Base-by-base conservation (phyloP, 2,888 invertebrate species). In the Archips xylosteana region DNA sequence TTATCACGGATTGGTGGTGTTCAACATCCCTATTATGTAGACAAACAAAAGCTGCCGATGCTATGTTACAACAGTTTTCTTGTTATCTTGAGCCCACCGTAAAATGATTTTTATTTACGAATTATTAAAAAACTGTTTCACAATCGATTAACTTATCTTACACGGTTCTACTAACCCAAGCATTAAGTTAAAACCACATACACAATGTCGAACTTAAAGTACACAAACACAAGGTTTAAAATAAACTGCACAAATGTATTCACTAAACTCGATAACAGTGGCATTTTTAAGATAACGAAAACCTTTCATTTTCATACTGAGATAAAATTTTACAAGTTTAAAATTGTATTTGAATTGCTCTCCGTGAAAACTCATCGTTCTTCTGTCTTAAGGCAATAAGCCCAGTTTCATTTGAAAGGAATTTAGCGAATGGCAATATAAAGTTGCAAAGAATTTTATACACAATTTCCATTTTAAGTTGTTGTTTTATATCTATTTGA, bases 201-300 rank as follows among this genome's bases (percentile, higher is more conserved):
- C 2, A 36, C 3, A 54, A 62, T 62, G 67, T n/a, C 3, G 15
- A 47, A 54, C 13, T 23, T 65, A 59, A 59, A 49, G 2, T 0
- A 2, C 34, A 4, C 6, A 39, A 4, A 0, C 0, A 62, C 49
- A 49, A 15, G 39, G 45, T 63, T 51, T 12, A 63, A 64, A 69
- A 12, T 68, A 1, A 47, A 47, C 47, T 10, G 47, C 3, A 2
- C 5, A 2, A 59, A 47, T 59, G 12, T 69, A 68, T 69, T 73
- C 68, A 73, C 47, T 49, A 73, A 63, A 73, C 64, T 69, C 73
- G 69, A 73, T 73, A 68, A 68, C 67, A 63, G 73, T 59, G 49
- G 73, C 63, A 64, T 68, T 60, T 73, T 73, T 69, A 39, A 73
- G 73, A 73, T 73, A 73, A 63, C 63, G 63, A 49, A 23, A 73